Percentiles rank a stretch among this genome's conserved stretches.
These are phyloP conservation scores for Drymodes brunneopygia DNA, from an alignment of 2,113 vertebrate species.

Conservation along the genomic window DNA sequence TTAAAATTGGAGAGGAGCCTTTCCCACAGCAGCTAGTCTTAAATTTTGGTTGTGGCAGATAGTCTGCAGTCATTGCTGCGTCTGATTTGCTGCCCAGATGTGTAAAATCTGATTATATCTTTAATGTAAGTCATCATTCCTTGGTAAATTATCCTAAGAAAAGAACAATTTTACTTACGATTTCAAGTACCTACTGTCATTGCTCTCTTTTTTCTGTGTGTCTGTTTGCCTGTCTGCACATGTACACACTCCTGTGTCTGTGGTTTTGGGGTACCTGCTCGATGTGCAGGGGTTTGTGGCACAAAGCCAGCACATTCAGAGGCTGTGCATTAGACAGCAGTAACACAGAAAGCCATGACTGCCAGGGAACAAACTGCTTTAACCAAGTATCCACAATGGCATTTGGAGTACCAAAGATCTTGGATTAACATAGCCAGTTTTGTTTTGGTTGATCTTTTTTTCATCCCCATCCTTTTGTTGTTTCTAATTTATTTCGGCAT, in stretches of 20 bases:
- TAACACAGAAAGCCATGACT: not conserved
- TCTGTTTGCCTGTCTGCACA: not conserved
- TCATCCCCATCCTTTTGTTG: not conserved
- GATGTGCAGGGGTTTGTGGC: not conserved
- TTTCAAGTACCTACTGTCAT: not conserved
- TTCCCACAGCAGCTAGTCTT: not conserved
- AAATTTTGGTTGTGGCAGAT: not conserved
- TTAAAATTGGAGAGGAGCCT: not conserved
- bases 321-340: fast-evolving
- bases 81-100: not conserved
- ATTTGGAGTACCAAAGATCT: not conserved
- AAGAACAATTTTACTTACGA: not conserved
- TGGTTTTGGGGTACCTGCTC: not conserved
- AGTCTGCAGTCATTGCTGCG: not conserved
- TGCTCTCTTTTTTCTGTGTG: not conserved
- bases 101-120: not conserved
- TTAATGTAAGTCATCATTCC: not conserved
- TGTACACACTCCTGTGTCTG: not conserved
- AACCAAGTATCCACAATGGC: not conserved
- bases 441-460: not conserved
- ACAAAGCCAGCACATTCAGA: not conserved
- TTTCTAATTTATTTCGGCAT: not conserved
- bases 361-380: not conserved
- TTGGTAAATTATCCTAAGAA: not conserved
- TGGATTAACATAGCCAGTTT: not conserved